Percentiles rank a stretch among this genome's conserved stretches.
Conservation (phyloP, 2,888 invertebrate species). For the Craniophora ligustri region DNA sequence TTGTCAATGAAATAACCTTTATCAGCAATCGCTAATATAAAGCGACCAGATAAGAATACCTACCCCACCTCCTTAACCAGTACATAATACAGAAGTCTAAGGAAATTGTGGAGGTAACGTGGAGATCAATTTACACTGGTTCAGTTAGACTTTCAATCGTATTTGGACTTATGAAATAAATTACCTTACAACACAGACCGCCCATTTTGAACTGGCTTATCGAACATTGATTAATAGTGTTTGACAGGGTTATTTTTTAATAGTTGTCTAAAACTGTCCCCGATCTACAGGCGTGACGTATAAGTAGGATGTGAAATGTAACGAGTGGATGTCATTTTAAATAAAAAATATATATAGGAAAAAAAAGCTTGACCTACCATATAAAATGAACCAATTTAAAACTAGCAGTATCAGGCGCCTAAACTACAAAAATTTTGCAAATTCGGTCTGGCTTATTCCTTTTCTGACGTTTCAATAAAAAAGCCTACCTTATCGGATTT, state of each 20-base stretch:
- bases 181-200: slow-evolving; percentile 79
- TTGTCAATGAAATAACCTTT: slow-evolving; percentile 69
- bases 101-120: neutral
- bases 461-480: no score
- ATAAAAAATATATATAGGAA: neutral
- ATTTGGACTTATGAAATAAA: slow-evolving; percentile 78
- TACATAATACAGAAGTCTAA: slow-evolving; percentile 6
- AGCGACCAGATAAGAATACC: slow-evolving; percentile 57
- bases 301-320: slow-evolving; percentile 34
- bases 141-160: slow-evolving; percentile 64
- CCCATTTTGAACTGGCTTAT: slow-evolving; percentile 82
- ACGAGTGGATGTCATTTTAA: slow-evolving; percentile 10
- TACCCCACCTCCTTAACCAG: slow-evolving; percentile 27
- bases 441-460: no score
- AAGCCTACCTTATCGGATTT: no score
- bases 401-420: no score
- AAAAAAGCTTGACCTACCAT: no score
- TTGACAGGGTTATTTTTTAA: slow-evolving; percentile 80
- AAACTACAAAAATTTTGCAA: no score
- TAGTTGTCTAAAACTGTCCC: slow-evolving; percentile 72
- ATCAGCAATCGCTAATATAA: slow-evolving; percentile 75
- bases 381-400: no score
- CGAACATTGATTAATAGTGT: slow-evolving; percentile 85
- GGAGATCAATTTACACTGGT: slow-evolving; percentile 54
- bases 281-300: slow-evolving; percentile 51